Conservation (phyloP, 2,888 invertebrate genomes). For the Minunthozetes semirufus region DNA sequence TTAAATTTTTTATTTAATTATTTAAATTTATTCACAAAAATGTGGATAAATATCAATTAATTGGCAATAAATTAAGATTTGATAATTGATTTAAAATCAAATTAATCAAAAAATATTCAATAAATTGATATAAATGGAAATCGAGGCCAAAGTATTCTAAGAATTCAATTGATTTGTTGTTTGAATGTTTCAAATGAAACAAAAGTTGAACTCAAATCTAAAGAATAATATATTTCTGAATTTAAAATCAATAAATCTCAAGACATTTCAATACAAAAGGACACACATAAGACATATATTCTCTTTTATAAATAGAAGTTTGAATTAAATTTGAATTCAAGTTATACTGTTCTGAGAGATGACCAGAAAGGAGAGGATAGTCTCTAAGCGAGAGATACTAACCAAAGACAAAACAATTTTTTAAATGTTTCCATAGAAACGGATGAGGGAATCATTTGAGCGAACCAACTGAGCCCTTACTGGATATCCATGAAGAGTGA, state of each 20-base stretch:
- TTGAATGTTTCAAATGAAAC: not conserved
- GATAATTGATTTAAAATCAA: too few relatives aligned
- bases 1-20: constrained; percentile 2
- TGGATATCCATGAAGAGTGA: constrained; percentile 6
- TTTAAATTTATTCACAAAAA: not conserved
- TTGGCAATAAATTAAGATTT: too few relatives aligned
- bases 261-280: not conserved
- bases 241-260: not conserved
- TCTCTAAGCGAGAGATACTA: not conserved
- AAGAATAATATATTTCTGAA: not conserved
- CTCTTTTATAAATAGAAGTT: not conserved
- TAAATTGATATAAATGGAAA: too few relatives aligned
- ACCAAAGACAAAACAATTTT: constrained; percentile 9
- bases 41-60: not conserved
- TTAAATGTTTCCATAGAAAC: constrained; percentile 11
- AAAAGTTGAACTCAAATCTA: not conserved
- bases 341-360: not conserved
- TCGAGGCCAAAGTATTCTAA: too few relatives aligned
- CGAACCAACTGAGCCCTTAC: not conserved
- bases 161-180: too few relatives aligned
- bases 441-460: constrained; percentile 16
- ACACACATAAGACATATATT: not conserved
- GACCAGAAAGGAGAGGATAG: not conserved
- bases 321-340: constrained; percentile 13
- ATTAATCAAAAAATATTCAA: too few relatives aligned